phyloP scores from a whole-genome alignment of 2,888 invertebrate species.

The Morinoia aosen region DNA sequence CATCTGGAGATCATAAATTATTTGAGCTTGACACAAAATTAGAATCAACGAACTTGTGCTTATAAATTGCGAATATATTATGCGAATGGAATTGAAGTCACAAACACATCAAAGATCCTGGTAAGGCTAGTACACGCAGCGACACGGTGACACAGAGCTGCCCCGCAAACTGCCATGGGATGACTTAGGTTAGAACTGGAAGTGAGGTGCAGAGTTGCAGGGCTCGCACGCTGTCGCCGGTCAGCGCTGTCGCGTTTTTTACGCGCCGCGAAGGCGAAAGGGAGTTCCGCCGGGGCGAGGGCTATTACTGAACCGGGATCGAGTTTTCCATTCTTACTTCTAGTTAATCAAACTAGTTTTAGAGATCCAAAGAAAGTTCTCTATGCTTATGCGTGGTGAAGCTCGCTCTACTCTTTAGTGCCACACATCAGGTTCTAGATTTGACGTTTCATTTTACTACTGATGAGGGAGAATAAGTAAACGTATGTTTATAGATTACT shows the following conservation, averaged over 20 bases:
- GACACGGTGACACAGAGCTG: not conserved
- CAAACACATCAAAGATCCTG: not conserved
- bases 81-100: not conserved
- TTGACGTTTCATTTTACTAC: not conserved
- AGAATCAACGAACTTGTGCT: not conserved
- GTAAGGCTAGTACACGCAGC: not conserved
- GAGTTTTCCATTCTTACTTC: not conserved
- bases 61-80: not conserved
- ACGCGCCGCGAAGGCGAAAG: not conserved
- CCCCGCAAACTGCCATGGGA: not conserved
- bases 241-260: not conserved
- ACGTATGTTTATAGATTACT: not conserved
- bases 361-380: not conserved
- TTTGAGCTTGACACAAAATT: not conserved
- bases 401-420: not conserved
- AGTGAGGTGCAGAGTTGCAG: not conserved
- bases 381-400: not conserved
- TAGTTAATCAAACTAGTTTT: not conserved
- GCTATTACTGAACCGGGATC: not conserved
- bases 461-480: not conserved
- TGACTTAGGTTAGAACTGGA: not conserved
- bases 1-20: too few relatives aligned
- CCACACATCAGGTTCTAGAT: not conserved
- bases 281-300: not conserved
- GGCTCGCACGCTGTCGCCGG: not conserved